Percentiles rank a stretch among this genome's conserved stretches.
These are phyloP conservation scores for Prostheceraeus crozeri DNA, from an alignment of 2,888 invertebrate species.

Conservation along the genomic window DNA sequence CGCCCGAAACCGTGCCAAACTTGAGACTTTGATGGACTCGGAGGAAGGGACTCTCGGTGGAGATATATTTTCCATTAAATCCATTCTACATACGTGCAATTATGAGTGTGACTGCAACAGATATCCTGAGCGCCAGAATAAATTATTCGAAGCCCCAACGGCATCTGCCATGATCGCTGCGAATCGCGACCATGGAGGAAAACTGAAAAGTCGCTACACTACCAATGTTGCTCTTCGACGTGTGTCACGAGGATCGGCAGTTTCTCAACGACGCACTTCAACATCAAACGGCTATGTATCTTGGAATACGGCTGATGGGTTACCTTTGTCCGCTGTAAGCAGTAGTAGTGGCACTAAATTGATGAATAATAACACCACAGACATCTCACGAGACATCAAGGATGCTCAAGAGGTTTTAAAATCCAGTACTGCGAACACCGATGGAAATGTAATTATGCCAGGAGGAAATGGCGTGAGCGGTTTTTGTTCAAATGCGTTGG, in stretches of 20 bases:
- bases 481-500: conserved; percentile 19
- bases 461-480: neutral
- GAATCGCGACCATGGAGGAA: neutral
- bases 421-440: no score
- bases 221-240: neutral
- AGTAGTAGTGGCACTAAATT: no score
- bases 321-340: neutral
- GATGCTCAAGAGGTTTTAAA: no score
- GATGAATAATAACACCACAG: no score
- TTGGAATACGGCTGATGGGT: neutral
- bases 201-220: neutral
- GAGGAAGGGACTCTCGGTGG: neutral
- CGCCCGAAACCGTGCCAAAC: neutral
- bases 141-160: no score
- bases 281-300: neutral
- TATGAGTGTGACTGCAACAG: conserved; percentile 21
- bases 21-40: neutral
- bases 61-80: neutral
- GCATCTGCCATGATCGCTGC: no score
- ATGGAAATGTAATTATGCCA: neutral
- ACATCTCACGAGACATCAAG: no score
- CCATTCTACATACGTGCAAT: conserved; percentile 18
- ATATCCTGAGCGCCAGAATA: conserved; percentile 16
- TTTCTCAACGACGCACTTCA: neutral
- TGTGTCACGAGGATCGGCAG: no score